phyloP scores from a whole-genome alignment of 37 sponge, comb jelly and placozoan species.

The Aphrocallistes beatrix region DNA sequence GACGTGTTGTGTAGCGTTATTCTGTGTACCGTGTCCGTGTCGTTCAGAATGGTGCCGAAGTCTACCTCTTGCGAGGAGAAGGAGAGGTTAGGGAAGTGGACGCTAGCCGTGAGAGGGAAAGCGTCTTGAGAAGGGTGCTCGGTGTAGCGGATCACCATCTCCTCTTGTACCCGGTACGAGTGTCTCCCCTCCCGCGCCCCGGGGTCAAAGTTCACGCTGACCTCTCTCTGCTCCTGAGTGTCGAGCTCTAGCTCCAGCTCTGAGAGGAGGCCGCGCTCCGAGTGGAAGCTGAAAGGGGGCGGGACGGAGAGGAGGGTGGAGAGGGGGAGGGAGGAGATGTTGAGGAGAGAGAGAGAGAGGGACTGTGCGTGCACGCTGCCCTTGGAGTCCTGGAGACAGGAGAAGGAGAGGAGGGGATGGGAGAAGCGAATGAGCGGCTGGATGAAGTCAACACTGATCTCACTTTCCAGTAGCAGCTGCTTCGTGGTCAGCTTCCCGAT shows the following conservation, averaged over 20 bases:
- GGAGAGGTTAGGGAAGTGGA: conserved; percentile 82
- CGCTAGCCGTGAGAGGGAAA: conserved; percentile 52
- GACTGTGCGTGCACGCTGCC: background rate
- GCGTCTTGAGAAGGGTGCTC: conserved; percentile 79
- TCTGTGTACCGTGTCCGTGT: conserved; percentile 66
- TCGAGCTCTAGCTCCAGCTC: conserved; percentile 39
- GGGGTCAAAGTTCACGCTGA: conserved; percentile 67
- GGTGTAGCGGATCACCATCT: conserved; percentile 59
- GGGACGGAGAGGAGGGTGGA: conserved; percentile 14
- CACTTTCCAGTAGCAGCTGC: conserved; percentile 80
- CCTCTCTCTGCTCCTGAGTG: conserved; percentile 21
- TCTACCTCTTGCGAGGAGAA: conserved; percentile 62
- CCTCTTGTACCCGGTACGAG: conserved; percentile 33
- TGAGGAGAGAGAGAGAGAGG: conserved; percentile 22
- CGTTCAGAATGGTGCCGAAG: conserved; percentile 90
- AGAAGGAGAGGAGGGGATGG: conserved; percentile 40
- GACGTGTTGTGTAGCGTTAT: conserved; percentile 70
- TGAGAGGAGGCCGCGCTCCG: background rate
- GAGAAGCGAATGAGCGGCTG: conserved; percentile 68
- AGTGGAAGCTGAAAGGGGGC: conserved; percentile 10
- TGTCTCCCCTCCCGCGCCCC: conserved; percentile 54
- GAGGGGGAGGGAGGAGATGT: conserved; percentile 37
- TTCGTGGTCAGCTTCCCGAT: conserved; percentile 87
- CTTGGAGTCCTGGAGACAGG: conserved; percentile 45
- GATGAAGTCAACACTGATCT: conserved; percentile 64